These are phyloP conservation scores for Ciconia nigra DNA, from an alignment of 2,797 vertebrate genomes.

Conservation along the genomic window DNA sequence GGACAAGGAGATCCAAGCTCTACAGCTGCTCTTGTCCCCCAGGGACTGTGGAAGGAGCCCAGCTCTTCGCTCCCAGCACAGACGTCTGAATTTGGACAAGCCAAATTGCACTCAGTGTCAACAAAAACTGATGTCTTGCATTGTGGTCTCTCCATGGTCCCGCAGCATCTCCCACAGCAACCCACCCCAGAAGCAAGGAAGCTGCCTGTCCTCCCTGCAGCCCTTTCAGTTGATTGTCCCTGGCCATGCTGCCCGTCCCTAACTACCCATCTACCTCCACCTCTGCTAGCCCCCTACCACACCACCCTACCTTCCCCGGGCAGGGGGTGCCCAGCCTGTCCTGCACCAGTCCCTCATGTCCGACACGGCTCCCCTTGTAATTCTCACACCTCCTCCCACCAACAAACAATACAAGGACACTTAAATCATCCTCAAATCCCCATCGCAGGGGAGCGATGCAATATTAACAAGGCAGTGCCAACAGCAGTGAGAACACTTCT, in stretches of 20 bases:
- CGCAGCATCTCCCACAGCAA: neutral
- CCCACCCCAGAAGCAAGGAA: neutral
- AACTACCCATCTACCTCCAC: neutral
- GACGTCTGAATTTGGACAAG: neutral
- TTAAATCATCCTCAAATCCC: neutral
- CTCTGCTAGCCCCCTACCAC: neutral
- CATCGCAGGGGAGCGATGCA: rapidly evolving
- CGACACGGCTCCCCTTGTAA: neutral
- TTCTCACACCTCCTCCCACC: neutral
- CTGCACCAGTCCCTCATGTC: rapidly evolving
- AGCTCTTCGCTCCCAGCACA: neutral
- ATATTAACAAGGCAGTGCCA: neutral
- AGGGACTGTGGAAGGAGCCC: neutral
- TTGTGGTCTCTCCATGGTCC: neutral
- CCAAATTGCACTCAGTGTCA: neutral
- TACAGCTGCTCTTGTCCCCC: neutral
- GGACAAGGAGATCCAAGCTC: neutral
- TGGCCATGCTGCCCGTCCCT: neutral
- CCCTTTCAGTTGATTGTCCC: neutral
- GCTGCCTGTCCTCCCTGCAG: neutral
- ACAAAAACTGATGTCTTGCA: neutral
- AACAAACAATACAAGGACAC: neutral
- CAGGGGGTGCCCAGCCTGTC: neutral
- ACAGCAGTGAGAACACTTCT: neutral
- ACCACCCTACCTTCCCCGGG: neutral